phyloP scores from a whole-genome alignment of 2,888 invertebrate species.

The Hyppa rectilinea region DNA sequence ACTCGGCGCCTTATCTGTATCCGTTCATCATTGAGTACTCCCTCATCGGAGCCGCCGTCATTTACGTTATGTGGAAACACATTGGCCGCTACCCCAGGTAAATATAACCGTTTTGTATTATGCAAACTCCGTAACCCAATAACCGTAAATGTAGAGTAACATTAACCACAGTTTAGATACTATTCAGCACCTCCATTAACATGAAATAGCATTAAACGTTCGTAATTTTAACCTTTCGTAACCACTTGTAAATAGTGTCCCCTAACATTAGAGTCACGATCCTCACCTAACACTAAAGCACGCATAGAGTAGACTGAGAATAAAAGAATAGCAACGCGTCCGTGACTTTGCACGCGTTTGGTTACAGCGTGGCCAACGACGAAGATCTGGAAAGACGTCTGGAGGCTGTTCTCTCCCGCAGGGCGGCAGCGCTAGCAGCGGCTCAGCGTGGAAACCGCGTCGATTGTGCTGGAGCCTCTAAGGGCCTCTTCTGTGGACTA shows the following conservation, averaged over 20 bases:
- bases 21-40: conserved; percentile 99
- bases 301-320: conserved; percentile 33
- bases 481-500: conserved; percentile 97
- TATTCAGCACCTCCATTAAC: conserved; percentile 36
- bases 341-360: conserved; percentile 84
- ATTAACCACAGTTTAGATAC: conserved; percentile 18
- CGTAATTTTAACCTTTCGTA: conserved; percentile 15
- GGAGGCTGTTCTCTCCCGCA: conserved; percentile 96
- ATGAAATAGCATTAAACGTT: conserved; percentile 13
- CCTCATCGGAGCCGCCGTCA: conserved; percentile 97
- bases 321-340: conserved; percentile 55
- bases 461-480: conserved; percentile 98
- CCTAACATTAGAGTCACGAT: conserved; percentile 46
- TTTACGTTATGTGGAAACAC: conserved; percentile 99
- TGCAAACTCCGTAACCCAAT: conserved; percentile 16
- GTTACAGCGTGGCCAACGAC: conserved; percentile 92
- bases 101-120: conserved; percentile 65
- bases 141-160: conserved; percentile 27
- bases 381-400: conserved; percentile 97
- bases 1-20: conserved; percentile 98
- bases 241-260: conserved; percentile 33
- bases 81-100: conserved; percentile 97
- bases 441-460: conserved; percentile 95
- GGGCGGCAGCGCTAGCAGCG: conserved; percentile 96
- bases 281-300: conserved; percentile 42